Conservation (phyloP, 2,888 invertebrate genomes). For the Lasiommata megera region DNA sequence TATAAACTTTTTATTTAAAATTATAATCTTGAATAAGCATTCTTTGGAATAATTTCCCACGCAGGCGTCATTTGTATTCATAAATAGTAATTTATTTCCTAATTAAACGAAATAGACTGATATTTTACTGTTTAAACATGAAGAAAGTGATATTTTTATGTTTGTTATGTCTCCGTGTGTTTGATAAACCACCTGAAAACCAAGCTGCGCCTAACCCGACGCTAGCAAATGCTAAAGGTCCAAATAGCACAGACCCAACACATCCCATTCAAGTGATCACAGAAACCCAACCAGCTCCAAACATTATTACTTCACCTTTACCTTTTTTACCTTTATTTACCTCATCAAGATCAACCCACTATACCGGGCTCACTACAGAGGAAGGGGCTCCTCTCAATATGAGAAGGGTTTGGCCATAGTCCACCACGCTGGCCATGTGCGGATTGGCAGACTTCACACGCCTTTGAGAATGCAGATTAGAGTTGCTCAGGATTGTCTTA, state of each 20-base stretch:
- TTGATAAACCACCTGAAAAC: constrained; percentile 42
- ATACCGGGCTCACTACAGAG: too few relatives aligned
- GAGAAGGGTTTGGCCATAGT: too few relatives aligned
- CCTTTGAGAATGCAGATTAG: too few relatives aligned
- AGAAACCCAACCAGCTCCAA: not conserved
- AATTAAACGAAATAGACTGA: constrained; percentile 20
- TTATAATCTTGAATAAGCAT: too few relatives aligned
- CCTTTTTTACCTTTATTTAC: too few relatives aligned
- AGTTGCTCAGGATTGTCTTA: too few relatives aligned
- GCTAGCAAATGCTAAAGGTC: not conserved
- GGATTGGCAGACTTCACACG: too few relatives aligned
- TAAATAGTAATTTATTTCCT: constrained; percentile 18
- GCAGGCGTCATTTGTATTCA: constrained; percentile 28
- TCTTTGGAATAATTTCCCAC: constrained; percentile 24
- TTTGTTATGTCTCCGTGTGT: constrained; percentile 60
- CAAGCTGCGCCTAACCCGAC: constrained; percentile 12
- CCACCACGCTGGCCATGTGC: too few relatives aligned
- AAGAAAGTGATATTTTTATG: constrained; percentile 64
- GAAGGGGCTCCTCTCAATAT: too few relatives aligned
- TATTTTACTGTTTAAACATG: constrained; percentile 41
- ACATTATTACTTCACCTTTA: too few relatives aligned
- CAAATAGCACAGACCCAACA: not conserved
- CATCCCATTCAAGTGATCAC: not conserved
- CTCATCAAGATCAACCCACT: too few relatives aligned
- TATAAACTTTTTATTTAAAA: too few relatives aligned